Evolutionary conservation across 2,888 invertebrate species (phyloP), one percentile per base, ranked within the genome.

Genomic region (Orchestes rusci): DNA sequence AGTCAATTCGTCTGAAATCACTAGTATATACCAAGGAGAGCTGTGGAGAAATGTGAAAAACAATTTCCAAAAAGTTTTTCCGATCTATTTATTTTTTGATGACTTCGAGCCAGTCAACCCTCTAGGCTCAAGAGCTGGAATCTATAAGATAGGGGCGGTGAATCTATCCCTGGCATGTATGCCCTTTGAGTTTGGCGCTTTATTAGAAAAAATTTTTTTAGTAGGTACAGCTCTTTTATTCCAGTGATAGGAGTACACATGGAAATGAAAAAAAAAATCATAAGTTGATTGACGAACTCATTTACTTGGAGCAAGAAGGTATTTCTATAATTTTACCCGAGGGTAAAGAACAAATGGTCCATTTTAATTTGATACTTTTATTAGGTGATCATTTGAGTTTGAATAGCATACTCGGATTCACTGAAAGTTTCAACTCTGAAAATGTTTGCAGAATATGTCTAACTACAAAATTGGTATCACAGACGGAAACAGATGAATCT

Each of bases 81-180:
- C 38, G 1, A 28, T 46, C 2, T 27, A 31, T 27, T 10, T 43
- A 18, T 43, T 36, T 39, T 47, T 33, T 31, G 47, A 47, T 33
- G 47, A 47, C 16, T 47, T 47, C 27, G 47, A 47, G 13, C 37
- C 47, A 4, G 17, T 15, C 15, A 47, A 47, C 32, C 33, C 43
- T 16, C 23, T 47, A 29, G 47, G 38, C 12, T 43, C 43, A n/a
- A 42, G 43, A 29, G 47, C 47, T 10, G 47, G 42, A 12, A 16
- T 43, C 2, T 47, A 47, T 20, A 47, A 47, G 34, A 43, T 47
- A 15, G 46, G 46, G 13, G 39, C 38, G 7, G 30, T 33, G 2
- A 43, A 46, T 16, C 3, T 47, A 2, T 38, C 43, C 2, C 29
- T 48, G 16, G 40, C 44, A 3, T 36, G 48, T 27, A 45, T 45